Evolutionary conservation across 2,797 vertebrate species (phyloP), one percentile per base, ranked within the genome.

Genomic region (Cossypha polioptera): DNA sequence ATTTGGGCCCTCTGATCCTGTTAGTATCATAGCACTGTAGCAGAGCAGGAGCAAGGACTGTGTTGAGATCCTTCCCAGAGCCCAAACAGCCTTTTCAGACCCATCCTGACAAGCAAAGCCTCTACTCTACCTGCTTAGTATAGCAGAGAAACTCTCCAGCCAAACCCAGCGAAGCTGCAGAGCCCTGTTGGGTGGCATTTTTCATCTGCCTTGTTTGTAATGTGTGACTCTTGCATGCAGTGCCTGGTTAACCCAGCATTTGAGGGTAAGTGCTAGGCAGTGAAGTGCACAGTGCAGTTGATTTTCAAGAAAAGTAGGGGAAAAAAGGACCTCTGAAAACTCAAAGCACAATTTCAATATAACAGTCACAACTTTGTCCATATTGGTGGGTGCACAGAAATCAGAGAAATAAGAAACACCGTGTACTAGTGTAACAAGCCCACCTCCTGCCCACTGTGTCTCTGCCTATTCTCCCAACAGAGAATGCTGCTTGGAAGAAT

Each of bases 211-310:
- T 42, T 53, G 20, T 40, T 53, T 51, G 58, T 40, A 51, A 55
- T 0, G 0, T 12, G 16, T 25, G 50, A 62, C 20, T 73, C 73
- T 19, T 29, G 25, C 18, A 11, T 4, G 31, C 29, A 62, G 51
- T 1, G 2, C 15, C n/a, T 65, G 38, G 47, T 63, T 54, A 45
- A 67, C 17, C 25, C 3, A 36, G 16, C 2, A 3, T 20, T 69
- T 54, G 48, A 85, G 31, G 11, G 16, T 19, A 51, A 59, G 11
- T 14, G 15, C 13, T 50, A 15, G 55, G 22, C 47, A 66, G 20
- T 54, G 26, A 88, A 43, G 10, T 26, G 48, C 31, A 82, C 31
- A 59, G n/a, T 31, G 28, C 20, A 42, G 10, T 8, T 31, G 18
- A 28, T 79, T 82, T 78, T 54, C 29, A 77, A 86, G 31, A 67